phyloP scores from a whole-genome alignment of 2,888 invertebrate species.

The Halictus ligatus region DNA sequence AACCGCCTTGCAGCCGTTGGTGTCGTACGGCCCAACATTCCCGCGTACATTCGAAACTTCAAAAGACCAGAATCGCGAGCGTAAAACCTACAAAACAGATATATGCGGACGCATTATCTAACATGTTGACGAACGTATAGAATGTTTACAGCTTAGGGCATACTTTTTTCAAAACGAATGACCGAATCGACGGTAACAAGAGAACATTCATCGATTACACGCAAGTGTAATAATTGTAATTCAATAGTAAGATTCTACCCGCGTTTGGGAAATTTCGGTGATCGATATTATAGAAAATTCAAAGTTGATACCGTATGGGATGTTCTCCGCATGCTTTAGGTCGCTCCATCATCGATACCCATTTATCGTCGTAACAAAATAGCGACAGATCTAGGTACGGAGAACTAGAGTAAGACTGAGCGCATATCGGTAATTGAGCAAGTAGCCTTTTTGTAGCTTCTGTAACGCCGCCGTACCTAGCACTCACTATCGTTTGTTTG shows the following conservation, averaged over 20 bases:
- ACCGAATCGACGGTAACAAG: neutral
- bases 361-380: constrained; percentile 98
- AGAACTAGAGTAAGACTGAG: constrained; percentile 96
- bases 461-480: constrained; percentile 94
- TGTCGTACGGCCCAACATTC: constrained; percentile 87
- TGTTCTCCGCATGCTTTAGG: constrained; percentile 97
- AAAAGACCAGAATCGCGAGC: constrained; percentile 92
- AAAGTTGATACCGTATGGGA: constrained; percentile 90
- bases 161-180: neutral
- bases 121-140: neutral
- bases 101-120: neutral
- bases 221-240: neutral
- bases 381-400: constrained; percentile 96
- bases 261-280: neutral
- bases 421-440: constrained; percentile 96
- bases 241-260: neutral
- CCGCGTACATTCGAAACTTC: constrained; percentile 91
- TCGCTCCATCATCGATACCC: constrained; percentile 97
- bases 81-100: constrained; percentile 88
- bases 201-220: neutral
- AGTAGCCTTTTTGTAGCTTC: constrained; percentile 96
- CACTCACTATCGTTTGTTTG: constrained; percentile 95
- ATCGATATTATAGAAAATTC: neutral
- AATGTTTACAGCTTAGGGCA: neutral
- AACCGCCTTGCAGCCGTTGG: constrained; percentile 90